Base-by-base conservation (phyloP, 1,140 invertebrate species). In the Heliconius hermathena region DNA sequence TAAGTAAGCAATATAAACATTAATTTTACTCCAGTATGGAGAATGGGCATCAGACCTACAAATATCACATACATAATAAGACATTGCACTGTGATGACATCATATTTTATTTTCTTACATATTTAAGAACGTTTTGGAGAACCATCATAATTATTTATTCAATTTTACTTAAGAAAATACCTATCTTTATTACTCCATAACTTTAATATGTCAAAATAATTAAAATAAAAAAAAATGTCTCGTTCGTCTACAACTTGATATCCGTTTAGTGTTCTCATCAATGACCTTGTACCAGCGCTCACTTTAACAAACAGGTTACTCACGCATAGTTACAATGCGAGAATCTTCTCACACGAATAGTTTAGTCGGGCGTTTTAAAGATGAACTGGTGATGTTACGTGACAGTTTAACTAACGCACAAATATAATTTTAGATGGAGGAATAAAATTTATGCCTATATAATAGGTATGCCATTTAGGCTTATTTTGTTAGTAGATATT, bases 231-330 rank as follows among this genome's bases (percentile, higher is more conserved):
- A 66, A 71, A 79, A 79, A 79, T 66, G 74, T 79, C 70, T 74
- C 33, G 46, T 70, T 74, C 73, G 76, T 76, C 71, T 80, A 73
- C 22, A 80, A 77, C 33, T 73, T 72, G 70, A 80, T 80, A 80
- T 80, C 79, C 79, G 79, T 80, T 79, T 76, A 73, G 33, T 73
- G 41, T 74, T 77, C 79, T 81, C 79, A 81, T 81, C 79, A 80
- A 18, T 84, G 83, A 84, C 84, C 80, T 83, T 82, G 83, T 54
- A 70, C 20, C 71, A 71, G 70, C 82, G 79, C 79, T 83, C 82
- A 80, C 82, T 80, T 71, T 41, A 79, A 52, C 71, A 80, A 84
- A 84, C 83, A 78, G 78, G 83, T 84, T 84, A 77, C 74, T 76
- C 41, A 71, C 52, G 74, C 78, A 82, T 78, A 76, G 46, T 72